A percentile compares a stretch with the other conserved stretches of the same genome.
phyloP scores from a whole-genome alignment of 2,113 vertebrate genomes.

The Cacatua alba region DNA sequence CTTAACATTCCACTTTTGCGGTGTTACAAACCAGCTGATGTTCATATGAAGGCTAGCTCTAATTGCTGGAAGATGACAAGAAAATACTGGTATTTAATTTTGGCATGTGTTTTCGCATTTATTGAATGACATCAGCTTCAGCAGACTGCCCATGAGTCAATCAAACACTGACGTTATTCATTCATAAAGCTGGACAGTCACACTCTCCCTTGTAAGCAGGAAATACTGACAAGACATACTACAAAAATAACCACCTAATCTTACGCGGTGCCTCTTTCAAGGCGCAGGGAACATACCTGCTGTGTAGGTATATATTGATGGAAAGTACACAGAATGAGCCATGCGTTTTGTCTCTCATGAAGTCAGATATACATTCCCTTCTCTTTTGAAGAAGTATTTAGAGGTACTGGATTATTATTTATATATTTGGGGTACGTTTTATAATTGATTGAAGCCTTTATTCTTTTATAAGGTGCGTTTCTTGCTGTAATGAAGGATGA shows the following conservation, averaged over 20 bases:
- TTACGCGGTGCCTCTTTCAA: neutral
- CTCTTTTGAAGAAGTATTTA: neutral
- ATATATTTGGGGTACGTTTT: neutral
- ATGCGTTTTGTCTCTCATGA: neutral
- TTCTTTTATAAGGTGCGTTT: neutral
- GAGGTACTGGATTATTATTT: neutral
- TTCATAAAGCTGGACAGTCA: neutral
- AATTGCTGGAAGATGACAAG: neutral
- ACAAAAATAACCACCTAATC: neutral
- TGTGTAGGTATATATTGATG: neutral
- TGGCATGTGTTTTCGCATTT: neutral
- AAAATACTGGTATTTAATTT: neutral
- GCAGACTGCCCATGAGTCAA: neutral
- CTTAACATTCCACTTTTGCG: neutral
- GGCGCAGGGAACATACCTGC: neutral
- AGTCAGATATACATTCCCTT: neutral
- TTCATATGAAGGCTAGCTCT: neutral
- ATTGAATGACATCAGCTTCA: neutral
- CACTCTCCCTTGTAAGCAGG: neutral
- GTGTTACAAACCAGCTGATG: constrained; percentile 37
- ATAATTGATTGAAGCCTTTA: neutral
- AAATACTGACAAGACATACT: neutral
- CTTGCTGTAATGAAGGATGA: neutral
- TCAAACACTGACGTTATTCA: neutral
- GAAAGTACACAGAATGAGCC: neutral